Percentiles rank a stretch among this genome's conserved stretches.
phyloP scores from a whole-genome alignment of 1,140 invertebrate species.

The Drosophila teissieri region DNA sequence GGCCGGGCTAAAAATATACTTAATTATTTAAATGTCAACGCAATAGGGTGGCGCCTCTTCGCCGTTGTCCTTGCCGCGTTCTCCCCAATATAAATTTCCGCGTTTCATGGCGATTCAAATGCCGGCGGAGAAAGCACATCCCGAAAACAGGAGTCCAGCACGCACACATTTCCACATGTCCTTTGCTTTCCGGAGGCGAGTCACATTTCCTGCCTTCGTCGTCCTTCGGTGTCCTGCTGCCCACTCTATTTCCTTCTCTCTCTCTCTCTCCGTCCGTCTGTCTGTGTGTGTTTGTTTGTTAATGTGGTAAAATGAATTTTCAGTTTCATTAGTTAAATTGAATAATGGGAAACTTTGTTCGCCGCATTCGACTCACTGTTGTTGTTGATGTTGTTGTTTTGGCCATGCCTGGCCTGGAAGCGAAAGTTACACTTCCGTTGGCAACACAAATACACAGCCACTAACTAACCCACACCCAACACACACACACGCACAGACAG shows the following conservation, averaged over 20 bases:
- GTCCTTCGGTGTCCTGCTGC: conserved; percentile 31
- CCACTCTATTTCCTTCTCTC: neutral
- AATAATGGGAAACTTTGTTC: conserved; percentile 84
- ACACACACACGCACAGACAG: conserved; percentile 1
- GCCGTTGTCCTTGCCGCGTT: conserved; percentile 38
- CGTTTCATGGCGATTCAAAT: conserved; percentile 65
- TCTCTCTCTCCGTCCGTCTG: neutral
- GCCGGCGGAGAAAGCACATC: neutral
- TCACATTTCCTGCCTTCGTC: conserved; percentile 60
- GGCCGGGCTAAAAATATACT: conserved; percentile 63
- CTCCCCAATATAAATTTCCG: conserved; percentile 71
- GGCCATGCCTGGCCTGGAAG: conserved; percentile 63
- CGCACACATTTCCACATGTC: conserved; percentile 79
- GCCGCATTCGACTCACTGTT: conserved; percentile 63
- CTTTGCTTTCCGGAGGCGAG: conserved; percentile 46
- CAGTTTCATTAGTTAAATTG: conserved; percentile 85
- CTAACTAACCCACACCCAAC: conserved; percentile 34
- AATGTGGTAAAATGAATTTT: conserved; percentile 84
- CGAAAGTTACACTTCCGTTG: conserved; percentile 78
- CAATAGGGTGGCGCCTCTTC: conserved; percentile 29
- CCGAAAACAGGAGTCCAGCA: conserved; percentile 44
- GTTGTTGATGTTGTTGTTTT: conserved; percentile 41
- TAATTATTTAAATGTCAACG: conserved; percentile 75
- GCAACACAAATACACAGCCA: conserved; percentile 31
- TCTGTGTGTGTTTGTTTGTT: conserved; percentile 68